Evolutionary conservation across 2,888 invertebrate genomes (phyloP).

Genomic region (Protodeltote pygarga): DNA sequence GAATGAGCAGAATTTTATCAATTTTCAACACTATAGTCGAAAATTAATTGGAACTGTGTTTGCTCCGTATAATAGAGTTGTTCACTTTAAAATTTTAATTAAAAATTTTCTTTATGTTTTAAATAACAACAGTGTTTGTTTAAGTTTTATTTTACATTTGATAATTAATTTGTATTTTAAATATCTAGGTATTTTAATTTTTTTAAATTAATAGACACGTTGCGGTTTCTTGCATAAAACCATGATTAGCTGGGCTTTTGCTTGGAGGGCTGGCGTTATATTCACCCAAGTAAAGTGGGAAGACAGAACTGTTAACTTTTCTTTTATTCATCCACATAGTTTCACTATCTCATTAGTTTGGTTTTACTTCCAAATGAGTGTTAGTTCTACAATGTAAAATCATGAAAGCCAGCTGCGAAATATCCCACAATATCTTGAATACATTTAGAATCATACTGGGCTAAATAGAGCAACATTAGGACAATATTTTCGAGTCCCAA

Average conservation of each 20-base stretch:
- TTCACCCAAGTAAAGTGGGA: no score
- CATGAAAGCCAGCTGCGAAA: not conserved
- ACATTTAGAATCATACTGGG: constrained; percentile 25
- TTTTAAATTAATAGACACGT: not conserved
- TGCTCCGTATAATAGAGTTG: constrained; percentile 16
- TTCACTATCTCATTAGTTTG: no score
- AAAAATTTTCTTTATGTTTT: constrained; percentile 4
- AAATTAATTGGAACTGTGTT: constrained; percentile 41
- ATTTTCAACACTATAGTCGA: constrained; percentile 38
- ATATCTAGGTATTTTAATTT: not conserved
- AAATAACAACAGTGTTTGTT: not conserved
- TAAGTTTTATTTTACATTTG: not conserved
- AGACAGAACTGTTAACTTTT: no score
- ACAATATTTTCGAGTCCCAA: constrained; percentile 50
- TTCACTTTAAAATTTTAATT: constrained; percentile 23
- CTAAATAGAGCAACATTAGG: constrained; percentile 34
- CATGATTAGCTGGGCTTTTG: not conserved
- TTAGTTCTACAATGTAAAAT: no score
- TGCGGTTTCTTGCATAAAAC: not conserved
- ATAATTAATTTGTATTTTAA: not conserved
- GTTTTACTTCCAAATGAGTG: no score
- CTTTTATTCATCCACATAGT: no score
- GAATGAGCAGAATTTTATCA: constrained; percentile 33
- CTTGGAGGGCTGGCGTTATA: no score
- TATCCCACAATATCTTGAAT: constrained; percentile 19